Conservation (phyloP, 2,888 invertebrate genomes). For the Drosophila neonasuta region DNA sequence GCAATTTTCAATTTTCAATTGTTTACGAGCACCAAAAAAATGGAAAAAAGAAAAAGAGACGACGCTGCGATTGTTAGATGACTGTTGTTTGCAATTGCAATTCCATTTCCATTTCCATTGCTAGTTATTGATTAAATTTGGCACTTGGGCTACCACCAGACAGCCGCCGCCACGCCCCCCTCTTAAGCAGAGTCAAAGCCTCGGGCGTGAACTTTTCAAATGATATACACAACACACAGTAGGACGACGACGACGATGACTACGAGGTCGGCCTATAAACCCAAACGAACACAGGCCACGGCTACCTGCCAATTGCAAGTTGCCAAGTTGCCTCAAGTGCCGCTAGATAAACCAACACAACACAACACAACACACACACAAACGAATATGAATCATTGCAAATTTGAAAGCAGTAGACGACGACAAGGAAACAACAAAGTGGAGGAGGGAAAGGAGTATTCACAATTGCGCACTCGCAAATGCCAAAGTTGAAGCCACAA, state of each 20-base stretch:
- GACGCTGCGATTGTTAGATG: conserved; percentile 15
- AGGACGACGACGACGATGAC: conserved; percentile 3
- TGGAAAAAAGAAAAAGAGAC: background rate
- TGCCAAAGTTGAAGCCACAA: conserved; percentile 61
- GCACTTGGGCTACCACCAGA: conserved; percentile 50
- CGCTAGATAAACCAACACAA: conserved; percentile 37
- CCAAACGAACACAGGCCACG: conserved; percentile 11
- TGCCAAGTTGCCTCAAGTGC: conserved; percentile 45
- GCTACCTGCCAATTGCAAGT: conserved; percentile 52
- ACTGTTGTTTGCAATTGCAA: conserved; percentile 11
- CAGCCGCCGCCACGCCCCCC: conserved; percentile 59
- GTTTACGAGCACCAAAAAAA: conserved; percentile 10
- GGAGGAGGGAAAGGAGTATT: conserved; percentile 4
- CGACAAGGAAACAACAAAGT: background rate
- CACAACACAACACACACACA: conserved; percentile 13
- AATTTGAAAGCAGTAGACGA: conserved; percentile 27
- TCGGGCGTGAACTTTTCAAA: conserved; percentile 54
- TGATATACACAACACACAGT: conserved; percentile 26
- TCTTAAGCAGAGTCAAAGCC: conserved; percentile 32
- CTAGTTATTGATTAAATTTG: conserved; percentile 72
- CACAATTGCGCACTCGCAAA: conserved; percentile 49
- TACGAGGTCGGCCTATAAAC: conserved; percentile 26
- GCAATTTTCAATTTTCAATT: conserved; percentile 51
- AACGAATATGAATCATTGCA: conserved; percentile 61
- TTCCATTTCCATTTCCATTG: conserved; percentile 46